phyloP scores from a whole-genome alignment of 2,797 vertebrate species.

The Nasua narica region DNA sequence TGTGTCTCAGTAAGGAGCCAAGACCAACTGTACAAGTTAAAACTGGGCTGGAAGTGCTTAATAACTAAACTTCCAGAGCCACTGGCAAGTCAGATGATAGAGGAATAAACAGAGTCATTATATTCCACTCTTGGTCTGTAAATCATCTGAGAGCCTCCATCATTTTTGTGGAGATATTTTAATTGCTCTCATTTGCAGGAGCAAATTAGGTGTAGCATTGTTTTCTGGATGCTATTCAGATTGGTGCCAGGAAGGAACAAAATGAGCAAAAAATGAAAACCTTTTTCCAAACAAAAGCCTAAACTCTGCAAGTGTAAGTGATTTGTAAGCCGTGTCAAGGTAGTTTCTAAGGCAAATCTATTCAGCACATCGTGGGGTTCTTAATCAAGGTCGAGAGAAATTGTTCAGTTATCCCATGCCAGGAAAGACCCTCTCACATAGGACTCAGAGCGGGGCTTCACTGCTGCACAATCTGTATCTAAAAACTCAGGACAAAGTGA shows the following conservation, averaged over 20 bases:
- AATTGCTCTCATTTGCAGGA: constrained; percentile 83
- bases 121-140: constrained; percentile 61
- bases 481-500: not conserved
- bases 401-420: constrained; percentile 50
- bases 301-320: constrained; percentile 72
- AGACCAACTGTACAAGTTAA: not conserved
- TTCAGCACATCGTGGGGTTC: constrained; percentile 59
- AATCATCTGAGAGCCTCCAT: constrained; percentile 74
- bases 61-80: not conserved
- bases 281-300: constrained; percentile 53
- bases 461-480: not conserved
- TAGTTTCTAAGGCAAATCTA: constrained; percentile 70
- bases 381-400: constrained; percentile 72
- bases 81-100: not conserved
- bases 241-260: constrained; percentile 67
- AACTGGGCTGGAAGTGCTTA: not conserved
- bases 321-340: constrained; percentile 69
- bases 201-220: constrained; percentile 80
- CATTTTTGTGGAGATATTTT: constrained; percentile 78
- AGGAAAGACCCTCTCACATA: not conserved
- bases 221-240: constrained; percentile 70
- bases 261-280: constrained; percentile 64
- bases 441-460: not conserved
- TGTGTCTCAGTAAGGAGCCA: not conserved
- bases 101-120: constrained; percentile 72